Base-by-base conservation (phyloP, 1,140 invertebrate genomes). In the Megathymus violae region DNA sequence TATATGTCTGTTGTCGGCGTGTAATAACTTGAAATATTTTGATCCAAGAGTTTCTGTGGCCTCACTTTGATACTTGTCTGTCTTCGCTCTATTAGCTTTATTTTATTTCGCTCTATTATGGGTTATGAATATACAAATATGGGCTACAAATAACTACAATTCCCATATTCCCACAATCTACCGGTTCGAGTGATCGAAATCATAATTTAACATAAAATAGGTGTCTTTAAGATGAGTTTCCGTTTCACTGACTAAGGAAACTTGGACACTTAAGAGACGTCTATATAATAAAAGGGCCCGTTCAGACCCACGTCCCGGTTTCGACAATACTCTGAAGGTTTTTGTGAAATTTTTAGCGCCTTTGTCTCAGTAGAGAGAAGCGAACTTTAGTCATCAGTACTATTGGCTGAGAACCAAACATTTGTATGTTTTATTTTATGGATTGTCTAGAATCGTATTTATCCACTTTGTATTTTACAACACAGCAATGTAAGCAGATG, bases 331-430 rank as follows among this genome's bases (percentile, higher is more conserved):
- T 17, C 31, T n/a, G 31, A 19, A 16, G 48, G 48, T 51, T 51
- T 51, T 51, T 51, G 48, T 38, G 14, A 10, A 14, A 51, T 51
- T 51, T 51, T 51, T 47, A 51, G 15, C 48, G 31, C 48, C 48
- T 51, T 51, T 51, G 48, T 51, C 48, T 51, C 48, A 19, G 6
- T 17, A 22, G 44, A 22, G 44, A 52, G 27, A n/a, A n/a, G 36
- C 17, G 51, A 19, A 10, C n/a, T 58, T 58, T 56, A 58, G 31
- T 58, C 52, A 34, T 41, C 14, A n/a, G 3, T 19, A 34, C n/a
- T 54, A 40, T 41, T 54, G 38, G 36, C 38, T 54, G 36, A 9
- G 36, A 54, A 54, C 38, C 36, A 41, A 22, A 34, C 3, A 31
- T 59, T 59, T 46, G 14, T 43, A 25, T 61, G 22, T 48, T 36